phyloP scores from a whole-genome alignment of 53 echinoderm and acorn worm genomes.

The Stichopus horrens region DNA sequence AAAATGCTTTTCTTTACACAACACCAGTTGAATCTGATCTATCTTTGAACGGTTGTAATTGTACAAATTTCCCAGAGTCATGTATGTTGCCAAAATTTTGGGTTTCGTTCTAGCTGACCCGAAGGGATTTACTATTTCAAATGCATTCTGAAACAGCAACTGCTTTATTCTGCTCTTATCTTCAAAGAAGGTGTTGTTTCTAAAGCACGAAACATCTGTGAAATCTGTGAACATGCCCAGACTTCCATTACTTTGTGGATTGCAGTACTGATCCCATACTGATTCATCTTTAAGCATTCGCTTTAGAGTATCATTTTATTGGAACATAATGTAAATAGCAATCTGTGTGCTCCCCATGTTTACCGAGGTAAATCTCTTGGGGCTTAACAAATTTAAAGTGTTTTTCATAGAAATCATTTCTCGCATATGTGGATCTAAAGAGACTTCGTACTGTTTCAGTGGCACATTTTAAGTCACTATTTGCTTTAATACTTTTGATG shows the following conservation, averaged over 20 bases:
- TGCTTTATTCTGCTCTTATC: slow-evolving; percentile 18
- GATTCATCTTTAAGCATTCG: neutral
- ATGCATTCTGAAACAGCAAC: slow-evolving; percentile 61
- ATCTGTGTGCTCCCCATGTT: neutral
- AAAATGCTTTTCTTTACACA: slow-evolving; percentile 34
- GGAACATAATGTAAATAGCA: neutral
- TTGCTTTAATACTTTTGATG: neutral
- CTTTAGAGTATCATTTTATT: neutral
- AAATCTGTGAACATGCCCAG: slow-evolving; percentile 50
- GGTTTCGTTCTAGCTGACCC: slow-evolving; percentile 51
- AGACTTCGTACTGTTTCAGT: neutral
- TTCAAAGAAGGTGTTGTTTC: slow-evolving; percentile 34
- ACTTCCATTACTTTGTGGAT: no score
- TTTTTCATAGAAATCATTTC: neutral
- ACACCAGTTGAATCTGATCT: slow-evolving; percentile 57
- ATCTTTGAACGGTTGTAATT: slow-evolving; percentile 51
- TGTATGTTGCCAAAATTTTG: slow-evolving; percentile 57
- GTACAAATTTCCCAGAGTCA: slow-evolving; percentile 52
- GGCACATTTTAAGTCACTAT: neutral
- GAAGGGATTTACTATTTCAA: slow-evolving; percentile 63
- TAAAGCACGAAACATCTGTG: slow-evolving; percentile 51
- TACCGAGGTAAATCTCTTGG: neutral
- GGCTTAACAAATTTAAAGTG: neutral
- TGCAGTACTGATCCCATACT: neutral
- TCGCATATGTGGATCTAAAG: neutral